Base-by-base conservation (phyloP, 2,113 vertebrate genomes). In the Ailurus styani region DNA sequence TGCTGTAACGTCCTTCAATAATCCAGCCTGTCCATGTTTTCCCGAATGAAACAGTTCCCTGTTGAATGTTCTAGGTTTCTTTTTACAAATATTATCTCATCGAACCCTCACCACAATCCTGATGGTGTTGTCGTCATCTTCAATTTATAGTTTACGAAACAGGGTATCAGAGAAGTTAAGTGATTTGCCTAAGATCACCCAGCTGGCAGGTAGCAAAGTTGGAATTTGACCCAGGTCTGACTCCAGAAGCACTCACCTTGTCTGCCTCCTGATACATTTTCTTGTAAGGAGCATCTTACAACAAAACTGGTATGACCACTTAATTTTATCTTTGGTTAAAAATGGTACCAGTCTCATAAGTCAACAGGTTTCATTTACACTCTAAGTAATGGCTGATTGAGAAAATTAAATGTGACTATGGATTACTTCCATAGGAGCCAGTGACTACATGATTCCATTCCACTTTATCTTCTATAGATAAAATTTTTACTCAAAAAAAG, bases 241-340 rank as follows among this genome's bases (percentile, higher is more conserved):
- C 52, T 62, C n/a, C 29, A 14, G 6, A 20, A 47, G 13, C 6
- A 40, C 20, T 8, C 5, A 5, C 31, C 13, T 72, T 40, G 37
- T 34, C 62, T 23, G 15, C 62, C 81, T 87, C 25, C 45, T 52
- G 15, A 50, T 81, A 13, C 1, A 27, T 77, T 52, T 77, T 84
- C 50, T 91, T 54, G 7, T 23, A 45, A 89, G 52, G 31, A 91
- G 3, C 47, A 42, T 52, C 47, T 78, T 31, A 84, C 1, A 78
- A 23, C 54, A n/a, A 55, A 57, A 92, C 79, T 7, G 50, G 29
- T 83, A 47, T 0, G 21, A 34, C 5, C 66, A 27, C 25, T 91
- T 78, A n/a, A 47, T 73, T 70, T 94, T 88, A 77, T 87, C 60
- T 87, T 78, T 88, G 83, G 47, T 87, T 96, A 77, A 96, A 84